Evolutionary conservation across 2,797 vertebrate genomes (phyloP).

Genomic region (Limnodromus scolopaceus): DNA sequence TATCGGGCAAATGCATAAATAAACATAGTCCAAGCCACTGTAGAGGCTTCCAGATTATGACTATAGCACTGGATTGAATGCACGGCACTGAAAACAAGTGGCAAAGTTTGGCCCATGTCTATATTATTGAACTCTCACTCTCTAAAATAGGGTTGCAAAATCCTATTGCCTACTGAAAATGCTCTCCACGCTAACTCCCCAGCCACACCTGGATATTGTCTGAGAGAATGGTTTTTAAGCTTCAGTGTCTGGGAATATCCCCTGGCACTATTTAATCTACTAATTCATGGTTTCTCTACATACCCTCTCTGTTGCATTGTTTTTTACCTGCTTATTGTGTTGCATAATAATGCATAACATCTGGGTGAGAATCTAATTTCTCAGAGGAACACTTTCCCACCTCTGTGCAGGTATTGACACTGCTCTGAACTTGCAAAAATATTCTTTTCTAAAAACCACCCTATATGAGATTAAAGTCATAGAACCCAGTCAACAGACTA

Average conservation of each 20-base stretch:
- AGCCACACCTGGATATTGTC: background rate
- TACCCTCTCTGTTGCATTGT: fast-evolving
- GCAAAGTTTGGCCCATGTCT: background rate
- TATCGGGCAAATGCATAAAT: background rate
- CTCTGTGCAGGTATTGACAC: background rate
- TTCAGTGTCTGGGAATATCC: background rate
- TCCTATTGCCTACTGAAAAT: background rate
- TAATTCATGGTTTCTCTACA: background rate
- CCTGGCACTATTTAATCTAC: background rate
- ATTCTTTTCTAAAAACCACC: background rate
- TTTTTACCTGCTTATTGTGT: background rate
- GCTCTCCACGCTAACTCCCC: background rate
- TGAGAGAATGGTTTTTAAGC: background rate
- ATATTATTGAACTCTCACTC: background rate
- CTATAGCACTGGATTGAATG: background rate
- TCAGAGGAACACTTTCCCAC: background rate
- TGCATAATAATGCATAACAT: background rate
- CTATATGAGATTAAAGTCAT: background rate
- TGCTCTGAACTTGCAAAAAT: background rate
- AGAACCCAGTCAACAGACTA: background rate
- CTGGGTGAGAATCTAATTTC: background rate
- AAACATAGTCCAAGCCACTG: background rate
- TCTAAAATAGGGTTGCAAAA: background rate
- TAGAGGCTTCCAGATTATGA: background rate
- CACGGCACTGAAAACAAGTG: background rate